These are phyloP conservation scores for Phalacrocorax brasilianus DNA, from an alignment of 2,113 vertebrate species.

Conservation along the genomic window DNA sequence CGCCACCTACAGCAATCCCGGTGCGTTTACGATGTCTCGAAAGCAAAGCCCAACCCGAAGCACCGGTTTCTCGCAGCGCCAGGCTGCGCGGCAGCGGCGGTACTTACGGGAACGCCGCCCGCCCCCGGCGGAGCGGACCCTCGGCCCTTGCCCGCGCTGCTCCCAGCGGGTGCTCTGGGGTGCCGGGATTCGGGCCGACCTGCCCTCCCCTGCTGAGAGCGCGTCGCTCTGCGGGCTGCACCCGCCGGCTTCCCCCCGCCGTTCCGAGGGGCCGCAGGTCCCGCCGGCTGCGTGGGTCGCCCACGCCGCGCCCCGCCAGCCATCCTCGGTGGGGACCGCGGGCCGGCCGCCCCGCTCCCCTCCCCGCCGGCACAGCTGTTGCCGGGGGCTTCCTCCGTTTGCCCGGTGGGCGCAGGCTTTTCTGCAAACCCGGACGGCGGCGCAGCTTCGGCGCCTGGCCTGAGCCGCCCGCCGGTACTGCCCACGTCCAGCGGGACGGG, in stretches of 20 bases:
- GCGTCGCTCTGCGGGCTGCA: neutral
- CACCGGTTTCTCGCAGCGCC: neutral
- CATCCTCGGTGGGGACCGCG: neutral
- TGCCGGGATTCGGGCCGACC: neutral
- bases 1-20: neutral
- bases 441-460: neutral
- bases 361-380: neutral
- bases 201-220: fast-evolving
- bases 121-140: too few species aligned
- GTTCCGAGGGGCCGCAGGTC: neutral
- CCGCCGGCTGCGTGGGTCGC: neutral
- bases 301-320: neutral
- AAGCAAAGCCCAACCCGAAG: neutral
- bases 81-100: neutral
- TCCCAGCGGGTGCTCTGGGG: neutral
- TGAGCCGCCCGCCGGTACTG: neutral
- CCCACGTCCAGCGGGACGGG: neutral
- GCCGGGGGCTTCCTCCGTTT: neutral
- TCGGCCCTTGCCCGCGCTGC: neutral
- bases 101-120: neutral
- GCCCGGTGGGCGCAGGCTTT: neutral
- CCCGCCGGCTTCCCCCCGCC: neutral
- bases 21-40: neutral
- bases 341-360: neutral
- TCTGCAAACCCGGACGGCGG: neutral